Evolutionary conservation across 2,113 vertebrate genomes (phyloP).

Genomic region (Phyllostomus discolor): DNA sequence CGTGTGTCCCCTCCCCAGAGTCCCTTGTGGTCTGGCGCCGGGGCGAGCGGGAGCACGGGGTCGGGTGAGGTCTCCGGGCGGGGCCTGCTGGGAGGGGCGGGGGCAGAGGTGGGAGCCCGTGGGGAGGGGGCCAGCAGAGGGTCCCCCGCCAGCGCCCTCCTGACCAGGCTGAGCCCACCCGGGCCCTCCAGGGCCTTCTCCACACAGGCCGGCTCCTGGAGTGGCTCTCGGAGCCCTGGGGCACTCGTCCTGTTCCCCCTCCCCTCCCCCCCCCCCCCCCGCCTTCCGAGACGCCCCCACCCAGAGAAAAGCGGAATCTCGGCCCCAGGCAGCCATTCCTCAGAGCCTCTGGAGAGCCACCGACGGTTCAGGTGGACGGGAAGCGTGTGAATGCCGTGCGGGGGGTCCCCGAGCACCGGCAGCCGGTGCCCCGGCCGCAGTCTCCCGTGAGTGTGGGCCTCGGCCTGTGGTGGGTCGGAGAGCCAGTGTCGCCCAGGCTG

Average conservation of each 20-base stretch:
- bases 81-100: background rate
- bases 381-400: rapidly evolving
- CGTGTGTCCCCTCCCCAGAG: background rate
- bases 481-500: background rate
- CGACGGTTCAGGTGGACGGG: background rate
- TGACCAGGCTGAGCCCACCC: background rate
- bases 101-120: background rate
- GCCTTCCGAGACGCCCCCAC: rapidly evolving
- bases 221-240: rapidly evolving
- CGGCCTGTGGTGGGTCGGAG: too few species aligned
- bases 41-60: rapidly evolving
- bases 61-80: background rate
- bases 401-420: rapidly evolving
- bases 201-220: rapidly evolving
- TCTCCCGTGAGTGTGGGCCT: background rate
- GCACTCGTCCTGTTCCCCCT: too few species aligned
- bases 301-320: background rate
- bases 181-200: background rate
- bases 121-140: too few species aligned
- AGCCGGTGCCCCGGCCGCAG: rapidly evolving
- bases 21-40: background rate
- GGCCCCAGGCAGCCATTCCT: rapidly evolving
- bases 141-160: background rate
- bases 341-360: background rate
- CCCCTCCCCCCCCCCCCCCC: too few species aligned